A percentile compares a stretch with the other conserved stretches of the same genome.
These are phyloP conservation scores for Hypena proboscidalis DNA, from an alignment of 2,888 invertebrate genomes.

Conservation along the genomic window DNA sequence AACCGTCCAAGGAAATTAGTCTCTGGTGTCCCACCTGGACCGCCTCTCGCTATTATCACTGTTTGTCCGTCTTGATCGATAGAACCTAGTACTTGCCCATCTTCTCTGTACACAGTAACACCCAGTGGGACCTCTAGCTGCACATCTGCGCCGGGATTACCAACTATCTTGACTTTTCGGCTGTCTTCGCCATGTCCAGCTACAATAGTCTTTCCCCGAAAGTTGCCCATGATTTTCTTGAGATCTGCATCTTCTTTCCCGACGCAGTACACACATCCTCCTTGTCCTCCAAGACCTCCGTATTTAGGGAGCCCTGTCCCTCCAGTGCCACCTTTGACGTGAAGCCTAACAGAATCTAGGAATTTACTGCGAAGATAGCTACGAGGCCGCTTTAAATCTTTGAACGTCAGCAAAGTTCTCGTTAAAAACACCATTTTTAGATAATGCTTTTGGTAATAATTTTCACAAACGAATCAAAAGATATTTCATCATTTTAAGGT, in stretches of 20 bases:
- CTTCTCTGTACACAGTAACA: constrained; percentile 89
- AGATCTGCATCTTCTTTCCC: constrained; percentile 87
- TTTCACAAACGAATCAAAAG: constrained; percentile 8
- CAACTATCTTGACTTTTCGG: constrained; percentile 89
- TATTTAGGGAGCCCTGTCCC: constrained; percentile 89
- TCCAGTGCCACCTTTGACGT: constrained; percentile 93
- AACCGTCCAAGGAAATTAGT: constrained; percentile 91
- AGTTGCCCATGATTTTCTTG: constrained; percentile 75
- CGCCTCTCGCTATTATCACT: constrained; percentile 92
- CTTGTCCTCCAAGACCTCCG: constrained; percentile 96
- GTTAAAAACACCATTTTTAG: constrained; percentile 79
- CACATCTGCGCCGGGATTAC: constrained; percentile 89
- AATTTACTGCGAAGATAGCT: constrained; percentile 86
- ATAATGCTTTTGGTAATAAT: too few relatives aligned
- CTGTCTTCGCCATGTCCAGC: constrained; percentile 92
- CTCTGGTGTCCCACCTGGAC: constrained; percentile 91
- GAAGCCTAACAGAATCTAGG: constrained; percentile 92
- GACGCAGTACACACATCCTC: constrained; percentile 92
- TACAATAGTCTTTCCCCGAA: constrained; percentile 84
- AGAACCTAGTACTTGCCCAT: constrained; percentile 89
- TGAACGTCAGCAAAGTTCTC: constrained; percentile 70
- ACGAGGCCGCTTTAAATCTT: constrained; percentile 78
- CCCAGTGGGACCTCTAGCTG: constrained; percentile 93
- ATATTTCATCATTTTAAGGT: too few relatives aligned
- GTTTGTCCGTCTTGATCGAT: constrained; percentile 88